Evolutionary conservation across 2,888 invertebrate genomes (phyloP), one percentile per base, ranked within the genome.

Genomic region (Philopedon plagiatum): DNA sequence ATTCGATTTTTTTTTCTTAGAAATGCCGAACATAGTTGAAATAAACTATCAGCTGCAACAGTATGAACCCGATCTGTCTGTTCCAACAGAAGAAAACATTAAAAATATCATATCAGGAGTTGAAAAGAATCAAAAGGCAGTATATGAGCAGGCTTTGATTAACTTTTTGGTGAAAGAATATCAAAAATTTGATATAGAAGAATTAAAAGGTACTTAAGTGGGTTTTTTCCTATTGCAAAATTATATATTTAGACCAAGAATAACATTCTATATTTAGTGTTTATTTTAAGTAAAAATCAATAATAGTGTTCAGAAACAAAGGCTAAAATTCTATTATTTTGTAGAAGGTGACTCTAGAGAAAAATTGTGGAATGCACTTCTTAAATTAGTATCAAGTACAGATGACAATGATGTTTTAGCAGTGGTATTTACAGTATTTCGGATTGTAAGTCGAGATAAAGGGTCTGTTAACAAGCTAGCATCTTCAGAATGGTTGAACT

Each of bases 391-490:
- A n/a, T 86, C 87, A 71, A 86, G 87, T 73, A 81, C 86, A 29
- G 83, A 87, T 70, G 83, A 85, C 66, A 73, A 86, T 11, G 73
- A 72, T 56, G 82, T 89, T 71, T 87, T 90, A 80, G 83, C 86
- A 44, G 81, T 88, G 63, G 91, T 90, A 78, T 87, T 93, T 76
- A 86, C 88, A 66, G 86, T 88, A 44, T 86, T 93, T 58, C 86
- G 92, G 76, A 89, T 94, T 81, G 89, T 83, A 78, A 94, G 95
- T 78, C 92, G 96, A 15, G 95, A 96, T 78, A 94, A 94, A 86
- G 87, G 88, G 18, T 89, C 90, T 70, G 86, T 96, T 58, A 90
- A 93, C 76, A 88, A 89, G 77, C 84, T 93, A 66, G 87, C 95
- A 11, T 91, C 90, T 77, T 88, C 89, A 71, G 90, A 91, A 78